These are phyloP conservation scores for Meloidogyne exigua DNA, from an alignment of 1,140 invertebrate genomes.

Conservation along the genomic window DNA sequence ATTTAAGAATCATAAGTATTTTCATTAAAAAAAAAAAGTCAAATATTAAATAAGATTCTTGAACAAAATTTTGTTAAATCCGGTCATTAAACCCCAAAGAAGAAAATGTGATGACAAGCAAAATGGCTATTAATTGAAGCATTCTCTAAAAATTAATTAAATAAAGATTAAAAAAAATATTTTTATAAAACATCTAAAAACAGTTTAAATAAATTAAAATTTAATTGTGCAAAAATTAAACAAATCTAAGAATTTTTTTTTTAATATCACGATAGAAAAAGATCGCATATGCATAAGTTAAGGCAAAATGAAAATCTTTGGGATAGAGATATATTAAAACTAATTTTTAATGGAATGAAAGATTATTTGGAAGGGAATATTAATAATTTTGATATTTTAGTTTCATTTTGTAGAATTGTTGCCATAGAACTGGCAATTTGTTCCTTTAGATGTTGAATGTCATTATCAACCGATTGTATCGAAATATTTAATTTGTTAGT, in stretches of 20 bases:
- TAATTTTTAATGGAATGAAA: neutral
- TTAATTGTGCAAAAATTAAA: conserved; percentile 7
- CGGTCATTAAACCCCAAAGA: too few species aligned
- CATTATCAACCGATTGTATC: conserved; percentile 37
- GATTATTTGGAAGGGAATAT: neutral
- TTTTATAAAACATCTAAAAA: neutral
- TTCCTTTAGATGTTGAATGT: conserved; percentile 40
- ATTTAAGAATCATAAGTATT: too few species aligned
- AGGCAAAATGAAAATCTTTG: neutral
- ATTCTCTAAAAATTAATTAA: too few species aligned
- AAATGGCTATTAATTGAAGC: neutral
- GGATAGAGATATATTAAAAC: neutral
- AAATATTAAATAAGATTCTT: too few species aligned
- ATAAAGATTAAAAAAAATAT: too few species aligned
- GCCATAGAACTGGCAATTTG: conserved; percentile 43
- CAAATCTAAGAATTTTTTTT: neutral
- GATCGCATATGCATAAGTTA: neutral
- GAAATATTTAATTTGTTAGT: conserved; percentile 26
- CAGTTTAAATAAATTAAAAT: neutral
- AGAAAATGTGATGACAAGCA: neutral
- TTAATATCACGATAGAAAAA: conserved; percentile 12
- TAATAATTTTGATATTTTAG: conserved; percentile 35
- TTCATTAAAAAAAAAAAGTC: too few species aligned
- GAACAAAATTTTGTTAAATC: too few species aligned
- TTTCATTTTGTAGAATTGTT: conserved; percentile 43